Conservation (phyloP, 2,113 vertebrate species). For the Laterallus jamaicensis region DNA sequence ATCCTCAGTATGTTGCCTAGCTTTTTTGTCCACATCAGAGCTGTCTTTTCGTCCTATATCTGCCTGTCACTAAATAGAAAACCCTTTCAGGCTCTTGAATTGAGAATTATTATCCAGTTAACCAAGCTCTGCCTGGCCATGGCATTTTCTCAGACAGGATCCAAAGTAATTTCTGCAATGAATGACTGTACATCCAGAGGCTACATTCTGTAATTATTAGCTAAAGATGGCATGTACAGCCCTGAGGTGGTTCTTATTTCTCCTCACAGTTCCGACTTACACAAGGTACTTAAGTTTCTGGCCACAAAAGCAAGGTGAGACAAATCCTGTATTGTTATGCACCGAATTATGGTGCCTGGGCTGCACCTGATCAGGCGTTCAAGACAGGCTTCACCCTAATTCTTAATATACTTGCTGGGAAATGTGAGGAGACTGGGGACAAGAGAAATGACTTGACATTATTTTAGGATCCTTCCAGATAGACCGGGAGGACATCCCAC, state of each 20-base stretch:
- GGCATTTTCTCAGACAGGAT: not conserved
- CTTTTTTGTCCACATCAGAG: not conserved
- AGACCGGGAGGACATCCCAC: not conserved
- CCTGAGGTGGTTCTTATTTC: not conserved
- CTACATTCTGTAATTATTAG: not conserved
- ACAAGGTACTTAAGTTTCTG: not conserved
- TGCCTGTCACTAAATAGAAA: not conserved
- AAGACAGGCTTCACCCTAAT: not conserved
- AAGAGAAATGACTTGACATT: not conserved
- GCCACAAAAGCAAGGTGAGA: rapidly evolving
- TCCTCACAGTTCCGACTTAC: not conserved
- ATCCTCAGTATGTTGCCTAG: not conserved
- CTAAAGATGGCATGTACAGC: not conserved
- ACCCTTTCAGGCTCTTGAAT: not conserved
- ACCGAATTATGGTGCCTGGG: rapidly evolving
- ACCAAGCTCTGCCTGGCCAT: not conserved
- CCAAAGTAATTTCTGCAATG: not conserved
- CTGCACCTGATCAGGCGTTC: not conserved
- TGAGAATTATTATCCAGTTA: not conserved
- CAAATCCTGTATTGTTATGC: not conserved
- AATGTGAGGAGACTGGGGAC: not conserved
- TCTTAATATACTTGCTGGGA: not conserved
- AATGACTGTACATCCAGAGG: not conserved
- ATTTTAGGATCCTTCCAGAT: not conserved
- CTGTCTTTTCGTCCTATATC: not conserved